Conservation (phyloP, 2,888 invertebrate genomes). For the Phania funesta region DNA sequence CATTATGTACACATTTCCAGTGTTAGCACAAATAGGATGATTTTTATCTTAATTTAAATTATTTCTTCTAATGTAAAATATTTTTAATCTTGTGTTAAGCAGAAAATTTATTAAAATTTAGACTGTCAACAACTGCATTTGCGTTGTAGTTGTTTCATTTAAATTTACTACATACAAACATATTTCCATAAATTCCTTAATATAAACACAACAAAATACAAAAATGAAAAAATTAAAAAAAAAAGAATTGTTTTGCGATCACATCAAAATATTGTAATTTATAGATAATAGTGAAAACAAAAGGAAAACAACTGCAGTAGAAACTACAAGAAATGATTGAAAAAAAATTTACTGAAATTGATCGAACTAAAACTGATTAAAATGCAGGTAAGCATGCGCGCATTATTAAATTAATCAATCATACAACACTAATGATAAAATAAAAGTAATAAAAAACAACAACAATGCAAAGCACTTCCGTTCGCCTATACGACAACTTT, state of each 20-base stretch:
- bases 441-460: constrained; percentile 20
- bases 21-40: too few relatives aligned
- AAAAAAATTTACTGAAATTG: constrained; percentile 1
- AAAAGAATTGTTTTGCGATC: background rate
- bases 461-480: constrained; percentile 61
- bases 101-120: too few relatives aligned
- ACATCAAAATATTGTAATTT: constrained; percentile 13
- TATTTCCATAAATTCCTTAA: constrained; percentile 30
- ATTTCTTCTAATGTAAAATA: too few relatives aligned
- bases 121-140: too few relatives aligned
- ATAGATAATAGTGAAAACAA: constrained; percentile 23
- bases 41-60: too few relatives aligned
- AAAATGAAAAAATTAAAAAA: background rate
- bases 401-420: constrained; percentile 66
- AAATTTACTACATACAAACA: background rate
- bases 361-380: constrained; percentile 41
- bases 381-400: constrained; percentile 63
- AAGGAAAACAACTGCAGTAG: constrained; percentile 9
- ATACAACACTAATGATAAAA: constrained; percentile 62
- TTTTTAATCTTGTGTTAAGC: too few relatives aligned
- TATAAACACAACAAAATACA: background rate
- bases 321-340: constrained; percentile 11
- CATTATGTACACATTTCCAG: too few relatives aligned
- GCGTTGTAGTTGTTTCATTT: too few relatives aligned
- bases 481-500: constrained; percentile 31